Conservation (phyloP, 2,797 vertebrate genomes). For the Okamejei kenojei region DNA sequence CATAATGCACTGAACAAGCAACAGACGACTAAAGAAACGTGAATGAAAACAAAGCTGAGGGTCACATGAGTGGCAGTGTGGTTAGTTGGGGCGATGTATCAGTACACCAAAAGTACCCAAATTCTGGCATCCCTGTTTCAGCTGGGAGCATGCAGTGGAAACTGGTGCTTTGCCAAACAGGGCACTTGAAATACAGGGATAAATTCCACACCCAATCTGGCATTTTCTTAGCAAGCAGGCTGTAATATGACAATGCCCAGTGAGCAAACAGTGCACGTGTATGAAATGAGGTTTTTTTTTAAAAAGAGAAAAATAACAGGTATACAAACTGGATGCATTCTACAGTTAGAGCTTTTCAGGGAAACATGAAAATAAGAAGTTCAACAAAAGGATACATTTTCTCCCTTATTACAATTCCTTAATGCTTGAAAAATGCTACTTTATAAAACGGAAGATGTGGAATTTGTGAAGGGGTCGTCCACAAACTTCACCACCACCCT, state of each 20-base stretch:
- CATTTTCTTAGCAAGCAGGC: not conserved
- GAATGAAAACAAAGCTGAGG: not conserved
- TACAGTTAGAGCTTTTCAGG: slow-evolving; percentile 9
- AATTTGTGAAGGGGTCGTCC: not conserved
- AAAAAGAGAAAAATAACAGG: not conserved
- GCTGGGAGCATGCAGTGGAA: not conserved
- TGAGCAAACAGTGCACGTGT: not conserved
- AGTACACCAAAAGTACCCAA: not conserved
- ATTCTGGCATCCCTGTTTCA: not conserved
- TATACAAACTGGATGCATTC: not conserved
- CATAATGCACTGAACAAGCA: not conserved
- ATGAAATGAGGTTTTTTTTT: not conserved
- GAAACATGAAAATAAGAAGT: no score
- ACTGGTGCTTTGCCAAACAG: not conserved
- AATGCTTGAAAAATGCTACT: slow-evolving; percentile 30
- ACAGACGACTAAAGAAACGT: not conserved
- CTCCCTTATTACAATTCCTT: not conserved
- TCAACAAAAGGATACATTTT: not conserved
- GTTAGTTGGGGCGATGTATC: not conserved
- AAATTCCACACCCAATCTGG: not conserved
- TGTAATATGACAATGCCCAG: not conserved
- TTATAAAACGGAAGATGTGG: not conserved
- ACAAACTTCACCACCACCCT: not conserved
- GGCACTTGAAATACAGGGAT: not conserved
- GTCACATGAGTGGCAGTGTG: not conserved